Conservation (phyloP, 2,113 vertebrate species). For the Lutjanus erythropterus region DNA sequence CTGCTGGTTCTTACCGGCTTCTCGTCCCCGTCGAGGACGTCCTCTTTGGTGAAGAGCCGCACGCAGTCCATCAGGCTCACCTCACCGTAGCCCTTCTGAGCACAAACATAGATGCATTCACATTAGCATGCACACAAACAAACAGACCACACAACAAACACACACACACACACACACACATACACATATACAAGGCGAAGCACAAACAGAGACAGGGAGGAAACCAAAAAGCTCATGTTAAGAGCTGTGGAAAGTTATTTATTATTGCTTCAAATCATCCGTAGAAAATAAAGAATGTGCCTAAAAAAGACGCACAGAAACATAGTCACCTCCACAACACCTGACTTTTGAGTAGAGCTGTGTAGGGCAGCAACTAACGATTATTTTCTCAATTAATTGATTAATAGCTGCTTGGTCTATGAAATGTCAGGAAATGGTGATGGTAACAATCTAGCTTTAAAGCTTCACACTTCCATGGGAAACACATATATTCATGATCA, state of each 20-base stretch:
- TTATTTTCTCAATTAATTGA: too few species aligned
- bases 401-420: too few species aligned
- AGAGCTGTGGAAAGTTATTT: slow-evolving; percentile 6
- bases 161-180: slow-evolving; percentile 35
- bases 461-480: too few species aligned
- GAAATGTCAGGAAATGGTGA: too few species aligned
- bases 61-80: slow-evolving; percentile 97
- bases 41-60: slow-evolving; percentile 98
- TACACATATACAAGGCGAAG: slow-evolving; percentile 40
- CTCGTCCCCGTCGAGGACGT: slow-evolving; percentile 95
- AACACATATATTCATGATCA: too few species aligned
- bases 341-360: slow-evolving; percentile 28
- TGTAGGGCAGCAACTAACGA: too few species aligned
- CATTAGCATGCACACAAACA: slow-evolving; percentile 55
- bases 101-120: slow-evolving; percentile 62
- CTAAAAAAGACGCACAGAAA: background rate
- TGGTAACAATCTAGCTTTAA: too few species aligned
- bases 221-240: slow-evolving; percentile 47
- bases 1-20: slow-evolving; percentile 88
- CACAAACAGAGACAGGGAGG: slow-evolving; percentile 43
- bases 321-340: background rate
- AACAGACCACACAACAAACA: slow-evolving; percentile 14
- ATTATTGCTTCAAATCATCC: background rate
- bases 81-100: slow-evolving; percentile 93
- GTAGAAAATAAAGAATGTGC: background rate